phyloP scores from a whole-genome alignment of 2,797 vertebrate species.

The Cuculus canorus region DNA sequence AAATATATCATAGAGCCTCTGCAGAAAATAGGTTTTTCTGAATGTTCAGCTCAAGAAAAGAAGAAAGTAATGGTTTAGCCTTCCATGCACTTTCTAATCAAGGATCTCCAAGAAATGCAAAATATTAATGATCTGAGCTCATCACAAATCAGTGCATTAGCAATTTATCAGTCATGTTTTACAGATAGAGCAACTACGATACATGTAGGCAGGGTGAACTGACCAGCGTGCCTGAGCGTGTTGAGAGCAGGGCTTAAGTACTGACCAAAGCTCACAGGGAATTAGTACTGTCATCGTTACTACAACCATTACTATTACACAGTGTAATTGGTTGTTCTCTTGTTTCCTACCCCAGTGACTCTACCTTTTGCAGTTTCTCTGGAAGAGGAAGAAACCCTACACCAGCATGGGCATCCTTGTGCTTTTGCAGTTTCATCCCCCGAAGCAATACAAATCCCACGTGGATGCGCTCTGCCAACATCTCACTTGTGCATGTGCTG shows the following conservation, averaged over 20 bases:
- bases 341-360: neutral
- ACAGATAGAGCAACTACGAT: neutral
- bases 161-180: neutral
- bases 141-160: neutral
- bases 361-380: neutral
- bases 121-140: neutral
- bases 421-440: neutral
- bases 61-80: neutral
- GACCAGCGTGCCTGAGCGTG: neutral
- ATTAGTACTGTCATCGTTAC: neutral
- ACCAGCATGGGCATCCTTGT: neutral
- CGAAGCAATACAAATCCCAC: neutral
- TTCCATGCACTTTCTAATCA: neutral
- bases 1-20: slow-evolving; percentile 67
- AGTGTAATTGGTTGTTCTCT: neutral
- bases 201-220: neutral
- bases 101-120: slow-evolving; percentile 32
- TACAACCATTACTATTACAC: neutral
- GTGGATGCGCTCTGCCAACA: neutral
- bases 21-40: slow-evolving; percentile 42
- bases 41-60: slow-evolving; percentile 48
- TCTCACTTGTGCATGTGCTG: neutral
- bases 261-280: neutral
- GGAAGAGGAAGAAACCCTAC: neutral
- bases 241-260: slow-evolving; percentile 13